Evolutionary conservation across 2,113 vertebrate genomes (phyloP).

Genomic region (Paratilapia polleni): DNA sequence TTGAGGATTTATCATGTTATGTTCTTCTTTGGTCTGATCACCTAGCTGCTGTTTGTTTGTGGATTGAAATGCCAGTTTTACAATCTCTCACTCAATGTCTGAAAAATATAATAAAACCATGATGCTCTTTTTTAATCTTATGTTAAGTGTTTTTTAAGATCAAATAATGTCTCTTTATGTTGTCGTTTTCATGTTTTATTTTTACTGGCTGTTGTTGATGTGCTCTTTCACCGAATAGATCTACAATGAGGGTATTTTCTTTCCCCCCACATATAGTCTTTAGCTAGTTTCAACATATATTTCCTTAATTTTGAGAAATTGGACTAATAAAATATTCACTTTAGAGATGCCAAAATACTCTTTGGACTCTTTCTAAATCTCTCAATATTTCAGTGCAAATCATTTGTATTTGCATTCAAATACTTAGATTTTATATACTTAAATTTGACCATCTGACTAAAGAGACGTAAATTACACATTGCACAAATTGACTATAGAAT

Average conservation of each 20-base stretch:
- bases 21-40: not conserved
- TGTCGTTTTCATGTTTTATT: not conserved
- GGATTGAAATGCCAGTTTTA: not conserved
- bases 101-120: not conserved
- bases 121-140: not conserved
- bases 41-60: not conserved
- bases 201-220: conserved; percentile 1
- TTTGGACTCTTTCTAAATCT: not conserved
- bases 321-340: not conserved
- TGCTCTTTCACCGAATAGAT: not conserved
- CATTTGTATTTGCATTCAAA: not conserved
- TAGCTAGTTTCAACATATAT: not conserved
- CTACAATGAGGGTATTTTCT: not conserved
- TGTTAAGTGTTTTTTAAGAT: too few relatives aligned
- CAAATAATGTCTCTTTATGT: not conserved
- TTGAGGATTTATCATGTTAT: not conserved
- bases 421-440: not conserved
- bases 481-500: accelerated
- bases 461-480: not conserved
- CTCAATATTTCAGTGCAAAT: not conserved
- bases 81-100: too few relatives aligned
- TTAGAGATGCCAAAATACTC: not conserved
- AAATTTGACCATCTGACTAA: too few relatives aligned
- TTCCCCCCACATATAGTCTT: not conserved
- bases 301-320: not conserved